These are phyloP conservation scores for Venusia cambrica DNA, from an alignment of 2,888 invertebrate genomes.

Conservation along the genomic window DNA sequence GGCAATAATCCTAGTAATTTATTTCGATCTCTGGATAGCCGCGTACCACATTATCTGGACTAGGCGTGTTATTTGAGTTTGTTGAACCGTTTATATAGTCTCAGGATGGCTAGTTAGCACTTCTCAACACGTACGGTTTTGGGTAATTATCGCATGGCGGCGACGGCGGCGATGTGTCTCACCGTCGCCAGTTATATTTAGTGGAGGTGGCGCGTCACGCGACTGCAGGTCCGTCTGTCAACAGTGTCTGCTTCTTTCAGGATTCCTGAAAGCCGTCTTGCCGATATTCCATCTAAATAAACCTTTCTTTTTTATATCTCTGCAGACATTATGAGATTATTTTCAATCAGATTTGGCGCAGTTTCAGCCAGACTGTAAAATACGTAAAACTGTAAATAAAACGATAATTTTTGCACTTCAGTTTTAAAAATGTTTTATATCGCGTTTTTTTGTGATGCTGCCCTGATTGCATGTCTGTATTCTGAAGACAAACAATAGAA, in stretches of 20 bases:
- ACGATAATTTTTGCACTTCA: too few relatives aligned
- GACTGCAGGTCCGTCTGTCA: constrained; percentile 64
- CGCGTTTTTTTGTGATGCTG: too few relatives aligned
- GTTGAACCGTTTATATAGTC: constrained; percentile 71
- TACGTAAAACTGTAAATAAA: too few relatives aligned
- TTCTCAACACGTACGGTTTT: constrained; percentile 54
- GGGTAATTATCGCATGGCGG: constrained; percentile 45
- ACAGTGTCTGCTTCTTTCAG: constrained; percentile 30
- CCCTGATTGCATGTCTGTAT: neutral
- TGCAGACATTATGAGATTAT: too few relatives aligned
- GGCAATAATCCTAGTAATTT: constrained; percentile 80
- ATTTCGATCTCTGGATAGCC: constrained; percentile 74
- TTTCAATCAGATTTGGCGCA: too few relatives aligned
- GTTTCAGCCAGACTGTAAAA: too few relatives aligned
- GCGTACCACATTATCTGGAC: constrained; percentile 74
- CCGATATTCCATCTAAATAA: neutral
- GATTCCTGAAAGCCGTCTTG: constrained; percentile 9
- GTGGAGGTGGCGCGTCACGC: constrained; percentile 51
- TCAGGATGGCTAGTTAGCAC: constrained; percentile 45
- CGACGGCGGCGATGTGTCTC: constrained; percentile 61
- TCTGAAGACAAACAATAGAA: neutral
- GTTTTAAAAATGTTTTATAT: too few relatives aligned
- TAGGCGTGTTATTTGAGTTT: constrained; percentile 66
- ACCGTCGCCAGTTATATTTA: constrained; percentile 63
- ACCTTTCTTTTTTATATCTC: too few relatives aligned